phyloP scores from a whole-genome alignment of 2,888 invertebrate species.

The Ophraella communa region DNA sequence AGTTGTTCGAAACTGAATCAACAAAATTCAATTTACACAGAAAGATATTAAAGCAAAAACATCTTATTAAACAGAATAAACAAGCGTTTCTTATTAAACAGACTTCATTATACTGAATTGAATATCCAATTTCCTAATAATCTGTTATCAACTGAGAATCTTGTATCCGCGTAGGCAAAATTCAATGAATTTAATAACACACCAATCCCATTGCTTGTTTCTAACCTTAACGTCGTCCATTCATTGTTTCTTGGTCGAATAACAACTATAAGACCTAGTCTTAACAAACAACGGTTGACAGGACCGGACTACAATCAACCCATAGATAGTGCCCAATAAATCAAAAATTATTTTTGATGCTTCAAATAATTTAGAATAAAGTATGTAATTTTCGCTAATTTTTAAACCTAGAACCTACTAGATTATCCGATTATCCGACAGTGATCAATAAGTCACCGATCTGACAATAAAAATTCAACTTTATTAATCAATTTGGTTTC shows the following conservation, averaged over 20 bases:
- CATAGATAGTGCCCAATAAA: neutral
- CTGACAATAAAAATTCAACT: no score
- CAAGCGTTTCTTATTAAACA: neutral
- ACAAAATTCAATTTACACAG: neutral
- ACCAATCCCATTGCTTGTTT: neutral
- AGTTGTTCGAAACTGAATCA: no score
- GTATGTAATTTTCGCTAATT: no score
- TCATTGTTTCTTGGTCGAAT: neutral
- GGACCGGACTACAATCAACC: neutral
- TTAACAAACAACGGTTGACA: neutral
- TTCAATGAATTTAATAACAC: conserved; percentile 7
- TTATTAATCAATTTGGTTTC: no score
- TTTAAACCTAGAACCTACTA: no score
- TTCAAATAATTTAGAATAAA: neutral
- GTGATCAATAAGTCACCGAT: no score
- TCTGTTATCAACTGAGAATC: neutral
- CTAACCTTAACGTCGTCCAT: neutral
- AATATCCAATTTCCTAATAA: conserved; percentile 6
- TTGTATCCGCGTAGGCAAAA: neutral
- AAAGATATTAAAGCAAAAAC: neutral
- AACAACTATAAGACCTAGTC: neutral
- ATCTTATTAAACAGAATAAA: neutral
- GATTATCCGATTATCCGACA: no score
- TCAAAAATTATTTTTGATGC: no score
- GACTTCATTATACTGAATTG: neutral